Base-by-base conservation (phyloP, 2,797 vertebrate species). In the Nyctalus aviator region DNA sequence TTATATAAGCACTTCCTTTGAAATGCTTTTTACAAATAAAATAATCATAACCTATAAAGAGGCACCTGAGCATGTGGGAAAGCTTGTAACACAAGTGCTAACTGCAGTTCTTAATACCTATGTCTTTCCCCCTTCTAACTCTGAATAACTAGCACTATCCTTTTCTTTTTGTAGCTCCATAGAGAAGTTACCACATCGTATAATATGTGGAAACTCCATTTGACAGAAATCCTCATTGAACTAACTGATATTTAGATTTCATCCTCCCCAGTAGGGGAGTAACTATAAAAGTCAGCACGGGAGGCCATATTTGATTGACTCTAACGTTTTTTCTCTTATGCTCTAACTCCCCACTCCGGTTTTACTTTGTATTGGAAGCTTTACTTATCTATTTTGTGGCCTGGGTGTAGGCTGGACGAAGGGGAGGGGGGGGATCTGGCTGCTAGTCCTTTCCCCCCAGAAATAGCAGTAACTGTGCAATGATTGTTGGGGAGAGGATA, bases 1-100 rank as follows among this genome's bases (percentile, higher is more conserved):
- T 90, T 62, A 89, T 68, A 59, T 15, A 62, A 81, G 64, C 92
- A 64, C 23, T 73, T 90, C 84, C 37, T 84, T 69, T 94, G 72
- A 89, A 87, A 85, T 75, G 44, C 37, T 35, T 88, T 96, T 92
- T 82, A 91, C 37, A 93, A 72, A 90, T 46, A 79, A 84, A 72
- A 32, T 78, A 48, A 71, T 79, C 30, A 64, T 25, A 41, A 27
- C 7, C 21, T 55, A 75, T 14, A 53, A 32, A 37, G 53, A 17
- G 41, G 59, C 2, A 20, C 30, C 57, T 75, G 84, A 77, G 44
- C 59, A 32, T 10, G 6, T 15, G 14, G 46, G 12, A 37, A 72
- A 82, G 66, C 50, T 13, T 84, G 12, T 46, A 87, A 73, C 18
- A 9, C 69, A 66, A 7, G 13, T 41, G 69, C 44, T 46, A 53